A percentile compares a stretch with the other conserved stretches of the same genome.
Conservation (phyloP, 2,888 invertebrate genomes). For the Calliscelio sp. region DNA sequence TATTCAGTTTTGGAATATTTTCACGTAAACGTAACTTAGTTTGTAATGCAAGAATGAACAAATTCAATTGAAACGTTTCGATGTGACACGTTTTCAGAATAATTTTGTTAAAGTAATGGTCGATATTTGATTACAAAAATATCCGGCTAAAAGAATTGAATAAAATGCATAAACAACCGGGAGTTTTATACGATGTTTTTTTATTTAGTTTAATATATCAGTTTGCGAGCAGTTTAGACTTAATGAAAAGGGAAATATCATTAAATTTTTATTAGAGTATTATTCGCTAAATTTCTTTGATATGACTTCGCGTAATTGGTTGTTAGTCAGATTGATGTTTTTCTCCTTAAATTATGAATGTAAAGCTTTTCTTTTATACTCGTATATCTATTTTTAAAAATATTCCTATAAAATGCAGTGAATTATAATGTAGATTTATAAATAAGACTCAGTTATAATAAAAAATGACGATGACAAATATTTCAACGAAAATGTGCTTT, state of each 20-base stretch:
- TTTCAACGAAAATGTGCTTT: constrained; percentile 24
- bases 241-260: constrained; percentile 18
- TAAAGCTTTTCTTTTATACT: background rate
- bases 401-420: background rate
- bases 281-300: too few relatives aligned
- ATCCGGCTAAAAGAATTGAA: constrained; percentile 11
- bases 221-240: background rate
- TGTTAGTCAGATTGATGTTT: too few relatives aligned
- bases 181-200: background rate
- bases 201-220: background rate
- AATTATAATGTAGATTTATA: constrained; percentile 4
- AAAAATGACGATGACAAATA: constrained; percentile 9
- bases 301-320: too few relatives aligned
- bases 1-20: constrained; percentile 16
- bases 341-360: background rate
- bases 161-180: constrained; percentile 6
- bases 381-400: background rate
- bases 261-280: too few relatives aligned
- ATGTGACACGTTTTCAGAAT: constrained; percentile 18
- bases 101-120: constrained; percentile 25
- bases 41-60: constrained; percentile 35
- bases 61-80: constrained; percentile 33
- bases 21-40: constrained; percentile 3
- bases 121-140: constrained; percentile 41
- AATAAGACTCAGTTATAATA: background rate